These are phyloP conservation scores for Pachypsylla venusta DNA, from an alignment of 1,140 invertebrate species.

Conservation along the genomic window DNA sequence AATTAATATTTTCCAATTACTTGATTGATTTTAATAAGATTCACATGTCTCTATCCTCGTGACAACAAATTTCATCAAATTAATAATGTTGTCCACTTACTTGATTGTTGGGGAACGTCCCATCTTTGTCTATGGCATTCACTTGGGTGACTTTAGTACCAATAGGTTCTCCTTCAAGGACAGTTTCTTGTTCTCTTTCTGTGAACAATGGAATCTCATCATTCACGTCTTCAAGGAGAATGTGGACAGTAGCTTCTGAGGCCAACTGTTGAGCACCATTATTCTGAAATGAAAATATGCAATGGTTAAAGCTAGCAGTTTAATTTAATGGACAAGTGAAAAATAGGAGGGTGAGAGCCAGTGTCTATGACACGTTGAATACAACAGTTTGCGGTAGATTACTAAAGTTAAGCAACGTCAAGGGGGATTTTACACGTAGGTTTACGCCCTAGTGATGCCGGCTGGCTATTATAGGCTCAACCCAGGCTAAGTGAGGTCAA, in stretches of 20 bases:
- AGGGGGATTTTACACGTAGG: background rate
- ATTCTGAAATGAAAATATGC: constrained; percentile 45
- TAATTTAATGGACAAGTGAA: background rate
- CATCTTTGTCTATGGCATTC: constrained; percentile 91
- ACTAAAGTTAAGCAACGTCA: background rate
- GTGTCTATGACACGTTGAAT: too few relatives aligned
- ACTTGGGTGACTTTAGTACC: constrained; percentile 92
- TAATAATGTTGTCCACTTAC: too few relatives aligned
- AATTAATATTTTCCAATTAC: too few relatives aligned
- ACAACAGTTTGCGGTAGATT: background rate
- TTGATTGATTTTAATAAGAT: too few relatives aligned
- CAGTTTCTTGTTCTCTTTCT: constrained; percentile 85
- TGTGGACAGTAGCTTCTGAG: constrained; percentile 83
- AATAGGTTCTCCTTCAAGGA: constrained; percentile 81
- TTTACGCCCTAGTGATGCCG: background rate
- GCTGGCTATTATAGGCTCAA: too few relatives aligned
- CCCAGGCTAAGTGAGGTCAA: too few relatives aligned
- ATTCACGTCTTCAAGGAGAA: constrained; percentile 89
- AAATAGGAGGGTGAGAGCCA: too few relatives aligned
- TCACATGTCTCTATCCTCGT: too few relatives aligned
- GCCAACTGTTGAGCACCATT: constrained; percentile 89
- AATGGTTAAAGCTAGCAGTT: background rate
- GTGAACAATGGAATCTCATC: constrained; percentile 92
- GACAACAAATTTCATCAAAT: too few relatives aligned
- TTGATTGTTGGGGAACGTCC: constrained; percentile 85